These are phyloP conservation scores for Maniola hyperantus DNA, from an alignment of 2,888 invertebrate genomes.

Conservation along the genomic window DNA sequence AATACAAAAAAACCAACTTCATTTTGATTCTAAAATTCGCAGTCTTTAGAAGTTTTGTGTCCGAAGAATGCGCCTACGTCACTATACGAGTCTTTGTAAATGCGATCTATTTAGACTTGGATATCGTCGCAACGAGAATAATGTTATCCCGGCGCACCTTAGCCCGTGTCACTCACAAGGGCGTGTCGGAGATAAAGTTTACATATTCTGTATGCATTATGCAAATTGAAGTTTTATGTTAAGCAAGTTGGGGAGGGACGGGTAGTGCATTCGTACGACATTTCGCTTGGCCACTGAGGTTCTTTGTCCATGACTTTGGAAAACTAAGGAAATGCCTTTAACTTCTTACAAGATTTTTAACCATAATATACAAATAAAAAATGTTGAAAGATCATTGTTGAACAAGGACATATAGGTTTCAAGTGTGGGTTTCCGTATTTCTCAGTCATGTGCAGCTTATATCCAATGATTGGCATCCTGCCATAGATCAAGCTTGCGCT, in stretches of 20 bases:
- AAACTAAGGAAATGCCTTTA: not conserved
- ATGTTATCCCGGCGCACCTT: slow-evolving; percentile 80
- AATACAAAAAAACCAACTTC: too few relatives aligned
- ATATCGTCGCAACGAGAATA: slow-evolving; percentile 74
- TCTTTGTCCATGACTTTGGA: not conserved
- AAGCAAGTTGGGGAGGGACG: slow-evolving; percentile 55
- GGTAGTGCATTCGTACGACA: slow-evolving; percentile 47
- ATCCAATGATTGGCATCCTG: too few relatives aligned
- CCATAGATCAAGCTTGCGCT: too few relatives aligned
- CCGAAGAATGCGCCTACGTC: slow-evolving; percentile 4
- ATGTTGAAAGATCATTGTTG: too few relatives aligned
- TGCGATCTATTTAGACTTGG: slow-evolving; percentile 76
- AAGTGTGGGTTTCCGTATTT: too few relatives aligned
- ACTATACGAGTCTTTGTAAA: slow-evolving; percentile 57
- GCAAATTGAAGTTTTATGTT: slow-evolving; percentile 81
- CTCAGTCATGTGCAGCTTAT: too few relatives aligned
- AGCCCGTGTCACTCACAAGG: slow-evolving; percentile 74
- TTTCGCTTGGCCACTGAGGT: slow-evolving; percentile 57
- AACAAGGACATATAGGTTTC: too few relatives aligned
- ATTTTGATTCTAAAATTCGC: too few relatives aligned
- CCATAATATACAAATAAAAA: too few relatives aligned
- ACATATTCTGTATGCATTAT: slow-evolving; percentile 82
- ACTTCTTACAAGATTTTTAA: not conserved
- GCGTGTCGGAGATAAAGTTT: slow-evolving; percentile 80
- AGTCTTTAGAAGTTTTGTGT: slow-evolving; percentile 33